phyloP scores from a whole-genome alignment of 2,797 vertebrate species.

The Bryconaethiops microstoma region DNA sequence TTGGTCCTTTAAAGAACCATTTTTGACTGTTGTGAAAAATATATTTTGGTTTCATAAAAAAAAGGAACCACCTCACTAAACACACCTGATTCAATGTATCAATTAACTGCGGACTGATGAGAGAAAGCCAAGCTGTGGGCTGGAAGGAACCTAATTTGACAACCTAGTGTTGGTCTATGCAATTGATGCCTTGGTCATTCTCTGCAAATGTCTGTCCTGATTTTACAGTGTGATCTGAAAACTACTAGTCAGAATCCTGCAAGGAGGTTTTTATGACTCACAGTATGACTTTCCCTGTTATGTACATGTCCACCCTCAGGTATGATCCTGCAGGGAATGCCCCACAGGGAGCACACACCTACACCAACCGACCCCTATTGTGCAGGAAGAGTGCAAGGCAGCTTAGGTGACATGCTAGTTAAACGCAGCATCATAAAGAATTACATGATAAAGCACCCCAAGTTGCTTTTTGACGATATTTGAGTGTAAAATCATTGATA shows the following conservation, averaged over 20 bases:
- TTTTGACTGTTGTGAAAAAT: too few relatives aligned
- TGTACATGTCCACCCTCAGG: constrained; percentile 39
- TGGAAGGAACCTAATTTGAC: background rate
- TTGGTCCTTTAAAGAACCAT: too few relatives aligned
- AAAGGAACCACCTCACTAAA: too few relatives aligned
- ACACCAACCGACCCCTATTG: constrained; percentile 31
- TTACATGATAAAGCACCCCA: background rate
- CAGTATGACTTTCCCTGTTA: constrained; percentile 45
- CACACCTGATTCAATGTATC: too few relatives aligned
- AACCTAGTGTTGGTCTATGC: background rate
- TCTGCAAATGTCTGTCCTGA: background rate
- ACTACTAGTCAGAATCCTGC: background rate
- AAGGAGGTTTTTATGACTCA: constrained; percentile 50
- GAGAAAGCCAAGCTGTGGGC: too few relatives aligned
- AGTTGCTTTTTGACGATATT: background rate
- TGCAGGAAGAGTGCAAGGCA: constrained; percentile 12
- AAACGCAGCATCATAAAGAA: background rate
- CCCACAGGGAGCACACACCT: constrained; percentile 8
- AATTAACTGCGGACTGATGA: too few relatives aligned
- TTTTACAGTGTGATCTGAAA: constrained; percentile 19
- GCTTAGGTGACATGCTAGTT: background rate
- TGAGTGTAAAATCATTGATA: background rate
- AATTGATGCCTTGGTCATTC: background rate
- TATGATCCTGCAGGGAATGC: constrained; percentile 23
- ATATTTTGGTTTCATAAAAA: too few relatives aligned